phyloP scores from a whole-genome alignment of 2,888 invertebrate genomes.

The Drosophila anomelani region DNA sequence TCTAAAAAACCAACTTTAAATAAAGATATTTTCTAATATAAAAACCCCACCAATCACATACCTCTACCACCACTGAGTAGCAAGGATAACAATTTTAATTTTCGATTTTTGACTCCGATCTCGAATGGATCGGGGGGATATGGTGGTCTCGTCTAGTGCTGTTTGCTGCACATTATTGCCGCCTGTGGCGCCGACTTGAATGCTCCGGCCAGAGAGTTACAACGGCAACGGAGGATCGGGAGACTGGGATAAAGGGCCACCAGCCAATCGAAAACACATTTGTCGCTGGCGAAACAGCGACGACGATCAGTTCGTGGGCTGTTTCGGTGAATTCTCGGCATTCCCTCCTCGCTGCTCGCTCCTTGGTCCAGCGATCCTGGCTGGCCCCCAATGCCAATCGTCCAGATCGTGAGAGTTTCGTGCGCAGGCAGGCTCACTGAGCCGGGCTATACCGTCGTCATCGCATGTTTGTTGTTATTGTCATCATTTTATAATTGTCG shows the following conservation, averaged over 20 bases:
- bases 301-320: slow-evolving; percentile 70
- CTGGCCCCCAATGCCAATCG: slow-evolving; percentile 52
- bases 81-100: slow-evolving; percentile 60
- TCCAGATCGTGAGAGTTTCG: slow-evolving; percentile 73
- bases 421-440: slow-evolving; percentile 47
- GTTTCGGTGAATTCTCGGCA: slow-evolving; percentile 75
- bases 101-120: slow-evolving; percentile 51
- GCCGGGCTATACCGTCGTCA: slow-evolving; percentile 62
- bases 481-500: slow-evolving; percentile 83
- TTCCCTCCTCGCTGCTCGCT: slow-evolving; percentile 30
- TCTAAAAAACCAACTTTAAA: neutral
- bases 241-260: slow-evolving; percentile 40
- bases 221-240: neutral
- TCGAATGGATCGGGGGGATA: neutral
- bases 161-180: slow-evolving; percentile 57
- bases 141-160: slow-evolving; percentile 28
- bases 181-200: slow-evolving; percentile 68
- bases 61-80: slow-evolving; percentile 8
- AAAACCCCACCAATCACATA: neutral
- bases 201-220: slow-evolving; percentile 41
- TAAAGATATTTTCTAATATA: neutral
- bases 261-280: slow-evolving; percentile 78
- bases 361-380: neutral
- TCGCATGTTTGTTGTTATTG: slow-evolving; percentile 80
- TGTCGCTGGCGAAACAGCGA: slow-evolving; percentile 64